These are phyloP conservation scores for Tychaedon coryphoeus DNA, from an alignment of 2,113 vertebrate species.

Conservation along the genomic window DNA sequence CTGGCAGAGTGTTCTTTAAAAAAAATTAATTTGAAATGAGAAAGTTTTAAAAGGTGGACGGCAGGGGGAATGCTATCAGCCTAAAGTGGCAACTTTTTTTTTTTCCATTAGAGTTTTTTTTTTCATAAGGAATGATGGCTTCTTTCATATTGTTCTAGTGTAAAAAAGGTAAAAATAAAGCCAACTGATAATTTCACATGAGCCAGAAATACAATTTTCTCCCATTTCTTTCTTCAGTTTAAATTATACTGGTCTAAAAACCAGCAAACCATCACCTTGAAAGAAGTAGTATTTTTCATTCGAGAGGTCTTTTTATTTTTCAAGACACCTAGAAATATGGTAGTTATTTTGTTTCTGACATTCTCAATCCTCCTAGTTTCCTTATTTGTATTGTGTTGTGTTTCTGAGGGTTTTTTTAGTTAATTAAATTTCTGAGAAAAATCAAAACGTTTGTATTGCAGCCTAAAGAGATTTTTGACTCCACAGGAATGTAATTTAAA, in stretches of 20 bases:
- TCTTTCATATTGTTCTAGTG: background rate
- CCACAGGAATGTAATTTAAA: background rate
- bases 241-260: background rate
- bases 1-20: background rate
- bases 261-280: background rate
- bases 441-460: background rate
- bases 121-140: background rate
- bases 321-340: background rate
- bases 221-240: background rate
- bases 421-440: background rate
- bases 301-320: background rate
- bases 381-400: background rate
- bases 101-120: background rate
- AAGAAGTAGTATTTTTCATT: background rate
- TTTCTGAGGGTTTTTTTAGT: background rate
- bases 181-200: background rate
- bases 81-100: background rate
- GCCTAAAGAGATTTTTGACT: background rate
- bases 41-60: fast-evolving
- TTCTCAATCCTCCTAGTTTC: background rate
- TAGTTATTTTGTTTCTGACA: background rate
- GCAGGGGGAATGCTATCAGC: fast-evolving
- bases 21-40: background rate
- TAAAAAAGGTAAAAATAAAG: background rate
- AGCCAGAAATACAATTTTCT: background rate